Evolutionary conservation across 2,797 vertebrate genomes (phyloP).

Genomic region (Mionectes olivaceus): DNA sequence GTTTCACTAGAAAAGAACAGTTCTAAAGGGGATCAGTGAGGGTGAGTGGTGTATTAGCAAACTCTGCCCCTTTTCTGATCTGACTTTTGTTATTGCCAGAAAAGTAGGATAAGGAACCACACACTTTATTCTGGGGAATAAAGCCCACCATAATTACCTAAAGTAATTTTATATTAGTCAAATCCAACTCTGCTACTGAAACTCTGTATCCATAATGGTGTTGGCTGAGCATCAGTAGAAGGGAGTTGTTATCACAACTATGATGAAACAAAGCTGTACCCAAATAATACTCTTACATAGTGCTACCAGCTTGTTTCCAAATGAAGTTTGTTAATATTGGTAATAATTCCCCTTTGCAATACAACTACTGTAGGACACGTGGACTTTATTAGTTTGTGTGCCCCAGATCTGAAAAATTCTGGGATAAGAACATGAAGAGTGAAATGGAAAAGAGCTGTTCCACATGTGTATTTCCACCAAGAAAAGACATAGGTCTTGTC

Average conservation of each 20-base stretch:
- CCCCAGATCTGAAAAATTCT: background rate
- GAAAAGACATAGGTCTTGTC: background rate
- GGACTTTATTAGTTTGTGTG: background rate
- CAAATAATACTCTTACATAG: background rate
- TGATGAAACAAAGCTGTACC: background rate
- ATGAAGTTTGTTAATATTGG: background rate
- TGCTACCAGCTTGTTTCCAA: background rate
- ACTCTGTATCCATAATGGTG: background rate
- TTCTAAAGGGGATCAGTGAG: background rate
- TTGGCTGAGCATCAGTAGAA: background rate
- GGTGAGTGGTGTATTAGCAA: background rate
- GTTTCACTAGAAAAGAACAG: background rate
- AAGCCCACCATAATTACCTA: background rate
- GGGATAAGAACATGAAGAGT: background rate
- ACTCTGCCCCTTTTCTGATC: background rate
- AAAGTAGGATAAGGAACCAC: background rate
- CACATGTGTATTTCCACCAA: background rate
- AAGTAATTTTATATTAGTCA: background rate
- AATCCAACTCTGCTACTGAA: background rate
- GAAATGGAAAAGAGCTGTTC: background rate
- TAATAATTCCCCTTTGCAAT: background rate
- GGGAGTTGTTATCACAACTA: background rate
- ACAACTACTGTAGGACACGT: background rate
- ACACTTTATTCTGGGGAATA: background rate
- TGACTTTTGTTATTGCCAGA: background rate